These are phyloP conservation scores for Danio jaintianensis DNA, from an alignment of 2,797 vertebrate species.

Conservation along the genomic window DNA sequence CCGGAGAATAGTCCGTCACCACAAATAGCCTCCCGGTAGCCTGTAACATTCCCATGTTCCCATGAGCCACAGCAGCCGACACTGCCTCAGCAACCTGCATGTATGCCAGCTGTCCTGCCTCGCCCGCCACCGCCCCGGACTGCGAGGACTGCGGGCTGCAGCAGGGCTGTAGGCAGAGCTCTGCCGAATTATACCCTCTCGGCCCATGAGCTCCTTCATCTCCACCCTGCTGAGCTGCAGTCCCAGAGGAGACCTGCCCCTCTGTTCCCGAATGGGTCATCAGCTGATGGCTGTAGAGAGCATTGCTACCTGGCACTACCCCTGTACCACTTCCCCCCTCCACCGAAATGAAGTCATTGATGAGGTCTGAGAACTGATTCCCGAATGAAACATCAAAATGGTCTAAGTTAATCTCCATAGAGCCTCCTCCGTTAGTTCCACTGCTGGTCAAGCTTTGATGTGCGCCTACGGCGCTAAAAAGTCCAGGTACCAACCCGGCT, in stretches of 20 bases:
- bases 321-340: constrained; percentile 83
- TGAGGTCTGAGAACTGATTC: constrained; percentile 99
- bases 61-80: constrained; percentile 89
- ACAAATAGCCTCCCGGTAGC: constrained; percentile 93
- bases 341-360: constrained; percentile 98
- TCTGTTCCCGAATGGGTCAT: constrained; percentile 81
- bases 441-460: constrained; percentile 77
- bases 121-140: constrained; percentile 82
- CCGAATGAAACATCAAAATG: constrained; percentile 98
- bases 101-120: constrained; percentile 90
- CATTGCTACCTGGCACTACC: constrained; percentile 67
- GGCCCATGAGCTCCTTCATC: constrained; percentile 87
- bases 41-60: constrained; percentile 91
- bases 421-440: constrained; percentile 69
- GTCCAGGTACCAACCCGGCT: constrained; percentile 86
- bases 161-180: constrained; percentile 95
- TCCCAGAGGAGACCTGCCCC: constrained; percentile 80
- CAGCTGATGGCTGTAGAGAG: constrained; percentile 87
- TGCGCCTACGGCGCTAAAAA: constrained; percentile 86
- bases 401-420: constrained; percentile 94
- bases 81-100: constrained; percentile 98
- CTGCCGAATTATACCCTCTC: constrained; percentile 86
- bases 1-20: constrained; percentile 98
- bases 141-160: constrained; percentile 91
- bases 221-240: constrained; percentile 87